phyloP scores from a whole-genome alignment of 2,888 invertebrate species.

The Drosophila vallismaia region DNA sequence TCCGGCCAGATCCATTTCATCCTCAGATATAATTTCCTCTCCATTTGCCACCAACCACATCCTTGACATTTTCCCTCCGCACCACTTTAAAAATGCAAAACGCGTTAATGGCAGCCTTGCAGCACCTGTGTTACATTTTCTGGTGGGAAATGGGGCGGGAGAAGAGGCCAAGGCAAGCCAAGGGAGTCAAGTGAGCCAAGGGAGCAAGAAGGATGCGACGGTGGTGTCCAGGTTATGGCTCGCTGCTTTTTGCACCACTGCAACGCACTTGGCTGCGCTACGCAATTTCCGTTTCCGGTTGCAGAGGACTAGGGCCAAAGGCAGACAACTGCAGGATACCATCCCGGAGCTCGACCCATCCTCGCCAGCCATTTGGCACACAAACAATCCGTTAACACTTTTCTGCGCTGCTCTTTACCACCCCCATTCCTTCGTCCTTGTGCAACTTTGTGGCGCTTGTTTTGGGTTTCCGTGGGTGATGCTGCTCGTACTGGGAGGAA shows the following conservation, averaged over 20 bases:
- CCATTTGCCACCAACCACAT: slow-evolving; percentile 38
- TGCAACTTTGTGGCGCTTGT: slow-evolving; percentile 76
- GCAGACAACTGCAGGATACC: slow-evolving; percentile 60
- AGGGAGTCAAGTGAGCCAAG: neutral
- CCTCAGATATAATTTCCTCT: slow-evolving; percentile 38
- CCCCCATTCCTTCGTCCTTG: slow-evolving; percentile 25
- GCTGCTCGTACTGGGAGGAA: slow-evolving; percentile 16
- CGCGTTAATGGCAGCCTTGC: slow-evolving; percentile 66
- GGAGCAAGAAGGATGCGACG: slow-evolving; percentile 3
- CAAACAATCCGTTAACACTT: slow-evolving; percentile 80
- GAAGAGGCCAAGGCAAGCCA: neutral
- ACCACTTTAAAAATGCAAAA: slow-evolving; percentile 34
- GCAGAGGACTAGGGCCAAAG: slow-evolving; percentile 50
- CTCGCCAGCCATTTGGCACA: slow-evolving; percentile 58
- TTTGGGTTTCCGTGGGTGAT: slow-evolving; percentile 42
- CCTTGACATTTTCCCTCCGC: slow-evolving; percentile 28
- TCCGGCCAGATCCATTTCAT: slow-evolving; percentile 30
- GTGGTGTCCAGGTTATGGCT: slow-evolving; percentile 54
- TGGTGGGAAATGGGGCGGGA: neutral
- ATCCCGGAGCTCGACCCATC: slow-evolving; percentile 12
- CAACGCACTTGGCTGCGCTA: slow-evolving; percentile 59
- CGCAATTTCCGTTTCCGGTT: slow-evolving; percentile 78
- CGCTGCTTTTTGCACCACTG: slow-evolving; percentile 45
- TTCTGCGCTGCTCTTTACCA: slow-evolving; percentile 42
- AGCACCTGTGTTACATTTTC: slow-evolving; percentile 43